phyloP scores from a whole-genome alignment of 2,888 invertebrate species.

The Papilio protenor region DNA sequence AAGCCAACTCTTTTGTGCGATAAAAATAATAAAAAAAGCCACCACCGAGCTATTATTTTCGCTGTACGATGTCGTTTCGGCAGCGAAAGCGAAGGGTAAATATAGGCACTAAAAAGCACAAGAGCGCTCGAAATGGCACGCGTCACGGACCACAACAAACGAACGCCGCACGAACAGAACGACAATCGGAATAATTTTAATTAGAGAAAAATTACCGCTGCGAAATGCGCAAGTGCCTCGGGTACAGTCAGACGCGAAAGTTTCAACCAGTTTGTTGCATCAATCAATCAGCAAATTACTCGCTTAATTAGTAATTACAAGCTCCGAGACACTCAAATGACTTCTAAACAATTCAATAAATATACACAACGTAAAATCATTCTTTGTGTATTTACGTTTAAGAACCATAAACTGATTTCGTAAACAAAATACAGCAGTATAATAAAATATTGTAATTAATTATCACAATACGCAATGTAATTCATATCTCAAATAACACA shows the following conservation, averaged over 20 bases:
- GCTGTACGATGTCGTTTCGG: constrained; percentile 59
- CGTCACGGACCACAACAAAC: constrained; percentile 81
- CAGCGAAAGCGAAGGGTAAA: constrained; percentile 73
- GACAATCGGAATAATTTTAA: constrained; percentile 84
- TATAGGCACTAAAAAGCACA: constrained; percentile 81
- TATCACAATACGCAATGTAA: too few species aligned
- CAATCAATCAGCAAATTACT: constrained; percentile 33
- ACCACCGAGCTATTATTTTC: constrained; percentile 68
- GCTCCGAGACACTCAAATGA: background rate
- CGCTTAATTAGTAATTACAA: constrained; percentile 21
- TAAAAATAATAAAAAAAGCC: constrained; percentile 54
- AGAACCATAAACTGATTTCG: background rate
- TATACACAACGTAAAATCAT: background rate
- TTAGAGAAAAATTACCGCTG: constrained; percentile 82
- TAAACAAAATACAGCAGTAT: background rate
- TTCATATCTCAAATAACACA: background rate
- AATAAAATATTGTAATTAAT: background rate
- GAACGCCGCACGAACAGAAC: constrained; percentile 66
- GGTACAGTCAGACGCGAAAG: constrained; percentile 56
- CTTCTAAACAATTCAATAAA: constrained; percentile 1
- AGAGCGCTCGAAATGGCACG: constrained; percentile 78
- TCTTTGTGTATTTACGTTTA: background rate
- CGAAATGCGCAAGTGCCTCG: constrained; percentile 68
- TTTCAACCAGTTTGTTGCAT: constrained; percentile 23
- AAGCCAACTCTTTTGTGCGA: constrained; percentile 47